Percentiles rank a stretch among this genome's conserved stretches.
Evolutionary conservation across 2,888 invertebrate species (phyloP).

Genomic region (Heteromyza rotundicornis): DNA sequence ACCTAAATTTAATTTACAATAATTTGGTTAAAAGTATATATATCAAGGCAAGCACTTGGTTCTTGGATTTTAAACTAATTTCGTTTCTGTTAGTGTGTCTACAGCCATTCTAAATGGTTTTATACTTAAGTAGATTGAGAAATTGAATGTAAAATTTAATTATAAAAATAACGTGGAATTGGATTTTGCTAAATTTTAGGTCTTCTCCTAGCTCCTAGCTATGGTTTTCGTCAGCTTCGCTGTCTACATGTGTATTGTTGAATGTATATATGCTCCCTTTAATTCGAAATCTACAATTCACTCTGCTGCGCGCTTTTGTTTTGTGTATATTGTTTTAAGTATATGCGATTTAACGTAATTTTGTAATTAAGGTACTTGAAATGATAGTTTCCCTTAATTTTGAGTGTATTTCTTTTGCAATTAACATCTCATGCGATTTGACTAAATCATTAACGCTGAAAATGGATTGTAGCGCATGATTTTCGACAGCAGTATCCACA

Average conservation of each 20-base stretch:
- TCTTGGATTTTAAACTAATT: conserved; percentile 4
- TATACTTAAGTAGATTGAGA: too few species aligned
- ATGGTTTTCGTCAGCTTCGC: too few species aligned
- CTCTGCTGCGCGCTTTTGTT: too few species aligned
- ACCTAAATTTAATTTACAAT: conserved; percentile 51
- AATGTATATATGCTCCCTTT: too few species aligned
- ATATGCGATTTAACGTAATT: background rate
- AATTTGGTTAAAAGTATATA: conserved; percentile 20
- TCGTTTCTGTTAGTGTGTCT: background rate
- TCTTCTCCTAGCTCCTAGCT: too few species aligned
- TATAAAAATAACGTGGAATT: background rate
- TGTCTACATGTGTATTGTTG: too few species aligned
- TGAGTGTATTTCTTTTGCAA: background rate
- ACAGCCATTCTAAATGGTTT: background rate
- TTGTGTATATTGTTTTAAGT: background rate
- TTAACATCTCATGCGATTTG: conserved; percentile 38
- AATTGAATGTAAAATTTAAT: background rate
- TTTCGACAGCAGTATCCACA: conserved; percentile 89
- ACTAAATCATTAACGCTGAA: conserved; percentile 73
- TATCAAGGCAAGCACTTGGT: conserved; percentile 22
- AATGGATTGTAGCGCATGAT: conserved; percentile 89
- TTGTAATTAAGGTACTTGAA: background rate
- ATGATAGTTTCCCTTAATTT: background rate
- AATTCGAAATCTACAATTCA: too few species aligned
- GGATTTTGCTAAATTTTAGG: background rate